Percentiles rank a stretch among this genome's conserved stretches.
Conservation (phyloP, 2,888 invertebrate species). For the Oithona nana region DNA sequence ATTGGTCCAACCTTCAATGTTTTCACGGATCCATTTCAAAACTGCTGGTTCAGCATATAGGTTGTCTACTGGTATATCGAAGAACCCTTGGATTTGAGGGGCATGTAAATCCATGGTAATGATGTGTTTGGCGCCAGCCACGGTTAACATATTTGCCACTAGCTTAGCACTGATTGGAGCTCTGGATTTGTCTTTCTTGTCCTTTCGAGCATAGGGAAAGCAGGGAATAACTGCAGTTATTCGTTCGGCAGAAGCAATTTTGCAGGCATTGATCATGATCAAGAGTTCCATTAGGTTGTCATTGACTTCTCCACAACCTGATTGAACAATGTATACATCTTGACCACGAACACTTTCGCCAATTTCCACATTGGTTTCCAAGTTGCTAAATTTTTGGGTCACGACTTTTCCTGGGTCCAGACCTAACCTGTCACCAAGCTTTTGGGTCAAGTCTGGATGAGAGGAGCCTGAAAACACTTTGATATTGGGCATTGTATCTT, state of each 20-base stretch:
- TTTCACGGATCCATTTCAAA: constrained; percentile 84
- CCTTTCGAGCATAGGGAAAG: constrained; percentile 86
- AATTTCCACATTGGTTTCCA: constrained; percentile 87
- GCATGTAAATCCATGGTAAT: constrained; percentile 95
- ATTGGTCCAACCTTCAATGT: constrained; percentile 77
- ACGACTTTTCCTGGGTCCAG: constrained; percentile 95
- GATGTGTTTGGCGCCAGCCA: constrained; percentile 86
- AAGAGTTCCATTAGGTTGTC: constrained; percentile 88
- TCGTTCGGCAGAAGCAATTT: constrained; percentile 79
- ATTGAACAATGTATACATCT: constrained; percentile 91
- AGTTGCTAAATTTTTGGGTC: constrained; percentile 98
- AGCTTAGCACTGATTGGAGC: constrained; percentile 88
- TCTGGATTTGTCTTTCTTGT: constrained; percentile 82
- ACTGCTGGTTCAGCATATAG: constrained; percentile 89
- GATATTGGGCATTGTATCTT: constrained; percentile 88
- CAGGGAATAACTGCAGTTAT: constrained; percentile 91
- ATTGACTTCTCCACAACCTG: constrained; percentile 80
- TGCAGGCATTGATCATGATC: constrained; percentile 92
- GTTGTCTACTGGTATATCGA: constrained; percentile 92
- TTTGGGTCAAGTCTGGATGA: constrained; percentile 87
- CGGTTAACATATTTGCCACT: constrained; percentile 84
- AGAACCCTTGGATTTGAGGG: constrained; percentile 90
- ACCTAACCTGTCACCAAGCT: constrained; percentile 89
- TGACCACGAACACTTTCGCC: constrained; percentile 88
- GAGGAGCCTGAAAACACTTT: constrained; percentile 98